Percentiles rank a stretch among this genome's conserved stretches.
phyloP scores from a whole-genome alignment of 2,888 invertebrate genomes.

The Metalampra italica region DNA sequence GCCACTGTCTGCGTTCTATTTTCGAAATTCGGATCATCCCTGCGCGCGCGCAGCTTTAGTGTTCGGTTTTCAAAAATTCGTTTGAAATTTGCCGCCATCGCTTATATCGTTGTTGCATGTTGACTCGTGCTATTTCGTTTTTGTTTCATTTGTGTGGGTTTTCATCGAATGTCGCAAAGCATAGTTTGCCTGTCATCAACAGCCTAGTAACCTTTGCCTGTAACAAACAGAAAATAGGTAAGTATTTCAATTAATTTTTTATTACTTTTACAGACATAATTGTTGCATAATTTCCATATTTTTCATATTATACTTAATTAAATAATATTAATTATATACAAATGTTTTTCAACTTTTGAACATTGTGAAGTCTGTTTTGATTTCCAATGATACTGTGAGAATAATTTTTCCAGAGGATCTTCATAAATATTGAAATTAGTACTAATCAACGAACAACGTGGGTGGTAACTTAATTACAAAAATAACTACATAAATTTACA shows the following conservation, averaged over 20 bases:
- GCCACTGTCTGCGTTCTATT: conserved; percentile 46
- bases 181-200: conserved; percentile 49
- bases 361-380: no score
- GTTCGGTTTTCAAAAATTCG: conserved; percentile 43
- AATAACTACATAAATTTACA: background rate
- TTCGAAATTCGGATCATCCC: conserved; percentile 51
- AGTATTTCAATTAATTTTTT: background rate
- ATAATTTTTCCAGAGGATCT: no score
- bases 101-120: conserved; percentile 57
- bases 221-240: conserved; percentile 30
- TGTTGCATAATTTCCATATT: no score
- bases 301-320: no score
- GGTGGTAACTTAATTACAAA: conserved; percentile 6
- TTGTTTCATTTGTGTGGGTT: conserved; percentile 39
- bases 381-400: no score
- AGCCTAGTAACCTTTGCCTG: conserved; percentile 43
- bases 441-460: conserved; percentile 1
- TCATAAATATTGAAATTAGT: no score
- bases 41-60: conserved; percentile 39
- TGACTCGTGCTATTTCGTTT: conserved; percentile 24
- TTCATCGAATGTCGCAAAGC: conserved; percentile 24
- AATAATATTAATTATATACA: no score
- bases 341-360: no score
- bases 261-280: no score
- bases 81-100: conserved; percentile 57